A percentile compares a stretch with the other conserved stretches of the same genome.
These are phyloP conservation scores for Haliaeetus leucogaster DNA, from an alignment of 2,113 vertebrate species.

Conservation along the genomic window DNA sequence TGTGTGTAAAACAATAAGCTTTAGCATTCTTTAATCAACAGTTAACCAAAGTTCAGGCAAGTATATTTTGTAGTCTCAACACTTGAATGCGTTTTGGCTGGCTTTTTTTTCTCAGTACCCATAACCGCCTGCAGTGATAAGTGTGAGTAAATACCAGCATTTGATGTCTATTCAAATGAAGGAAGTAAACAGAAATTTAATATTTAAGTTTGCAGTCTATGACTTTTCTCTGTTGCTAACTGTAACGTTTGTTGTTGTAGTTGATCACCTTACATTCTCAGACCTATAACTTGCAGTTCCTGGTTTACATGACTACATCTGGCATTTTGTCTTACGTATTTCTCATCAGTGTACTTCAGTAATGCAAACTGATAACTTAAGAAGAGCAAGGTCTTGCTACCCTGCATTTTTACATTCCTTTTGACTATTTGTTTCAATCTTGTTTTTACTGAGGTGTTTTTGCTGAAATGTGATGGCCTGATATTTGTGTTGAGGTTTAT, in stretches of 20 bases:
- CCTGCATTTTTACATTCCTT: neutral
- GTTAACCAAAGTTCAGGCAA: neutral
- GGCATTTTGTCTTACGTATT: neutral
- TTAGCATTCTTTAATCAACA: neutral
- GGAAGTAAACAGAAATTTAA: neutral
- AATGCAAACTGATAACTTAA: neutral
- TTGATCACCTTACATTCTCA: neutral
- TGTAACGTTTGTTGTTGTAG: neutral
- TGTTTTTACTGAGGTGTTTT: neutral
- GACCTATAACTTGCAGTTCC: neutral
- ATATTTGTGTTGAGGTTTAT: neutral
- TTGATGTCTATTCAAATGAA: neutral
- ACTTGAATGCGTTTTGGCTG: rapidly evolving
- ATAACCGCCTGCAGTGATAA: neutral
- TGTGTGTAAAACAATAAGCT: neutral
- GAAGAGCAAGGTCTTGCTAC: neutral
- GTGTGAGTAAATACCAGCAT: neutral
- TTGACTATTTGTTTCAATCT: neutral
- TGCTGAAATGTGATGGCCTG: neutral
- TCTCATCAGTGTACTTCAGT: neutral
- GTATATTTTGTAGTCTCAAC: neutral
- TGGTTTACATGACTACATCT: neutral
- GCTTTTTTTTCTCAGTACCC: neutral
- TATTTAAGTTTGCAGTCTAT: neutral
- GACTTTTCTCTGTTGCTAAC: neutral